Conservation (phyloP, 2,113 vertebrate genomes). For the Dolichallabes microphthalmus region DNA sequence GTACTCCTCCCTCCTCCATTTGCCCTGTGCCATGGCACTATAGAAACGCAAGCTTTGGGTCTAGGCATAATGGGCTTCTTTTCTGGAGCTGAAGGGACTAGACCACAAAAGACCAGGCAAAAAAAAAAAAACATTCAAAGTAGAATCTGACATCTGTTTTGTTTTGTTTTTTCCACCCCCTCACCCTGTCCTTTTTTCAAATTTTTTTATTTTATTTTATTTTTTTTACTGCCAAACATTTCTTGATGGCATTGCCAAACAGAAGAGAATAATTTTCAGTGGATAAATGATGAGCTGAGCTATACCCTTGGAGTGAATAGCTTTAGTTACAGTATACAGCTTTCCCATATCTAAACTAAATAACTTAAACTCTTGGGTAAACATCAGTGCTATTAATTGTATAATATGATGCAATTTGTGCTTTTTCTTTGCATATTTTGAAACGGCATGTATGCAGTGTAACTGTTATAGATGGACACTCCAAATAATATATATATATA, state of each 20-base stretch:
- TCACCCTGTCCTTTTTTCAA: not conserved
- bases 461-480: conserved; percentile 17
- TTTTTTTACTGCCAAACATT: conserved; percentile 1
- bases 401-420: not conserved
- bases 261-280: not conserved
- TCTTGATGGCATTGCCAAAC: not conserved
- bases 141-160: conserved; percentile 48
- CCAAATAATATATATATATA: too few relatives aligned
- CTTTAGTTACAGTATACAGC: not conserved
- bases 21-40: conserved; percentile 55
- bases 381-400: not conserved
- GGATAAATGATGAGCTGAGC: not conserved
- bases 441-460: not conserved
- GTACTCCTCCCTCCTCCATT: conserved; percentile 41
- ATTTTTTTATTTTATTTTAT: too few relatives aligned
- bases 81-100: conserved; percentile 38
- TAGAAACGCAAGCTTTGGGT: conserved; percentile 55
- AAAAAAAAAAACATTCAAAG: conserved; percentile 30
- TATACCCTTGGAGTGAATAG: not conserved
- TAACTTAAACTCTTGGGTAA: not conserved
- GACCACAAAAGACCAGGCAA: conserved; percentile 42
- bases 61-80: conserved; percentile 51
- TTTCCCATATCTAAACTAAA: not conserved
- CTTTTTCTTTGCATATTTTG: not conserved
- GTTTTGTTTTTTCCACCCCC: conserved; percentile 7